These are phyloP conservation scores for Nemoura dubitans DNA, from an alignment of 2,888 invertebrate genomes.

Conservation along the genomic window DNA sequence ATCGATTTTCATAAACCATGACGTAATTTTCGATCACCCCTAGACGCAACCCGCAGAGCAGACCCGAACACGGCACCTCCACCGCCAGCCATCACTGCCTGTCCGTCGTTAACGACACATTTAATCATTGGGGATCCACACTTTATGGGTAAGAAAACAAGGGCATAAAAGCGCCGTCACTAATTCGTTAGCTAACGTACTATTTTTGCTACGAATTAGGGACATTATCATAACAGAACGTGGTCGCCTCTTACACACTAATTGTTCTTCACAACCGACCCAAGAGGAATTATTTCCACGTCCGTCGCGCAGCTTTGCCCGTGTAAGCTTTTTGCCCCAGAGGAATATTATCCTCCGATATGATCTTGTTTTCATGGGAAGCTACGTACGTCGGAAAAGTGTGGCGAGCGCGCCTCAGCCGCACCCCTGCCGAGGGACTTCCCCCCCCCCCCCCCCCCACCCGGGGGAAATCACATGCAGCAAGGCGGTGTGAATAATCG, in stretches of 20 bases:
- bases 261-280: neutral
- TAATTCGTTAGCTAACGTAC: neutral
- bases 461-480: neutral
- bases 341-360: neutral
- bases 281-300: neutral
- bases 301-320: neutral
- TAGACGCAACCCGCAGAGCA: neutral
- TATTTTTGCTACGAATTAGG: neutral
- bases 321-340: neutral
- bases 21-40: neutral
- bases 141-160: slow-evolving; percentile 7
- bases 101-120: neutral
- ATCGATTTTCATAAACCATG: neutral
- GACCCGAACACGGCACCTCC: neutral
- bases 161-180: neutral
- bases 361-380: slow-evolving; percentile 18
- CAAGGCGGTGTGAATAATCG: slow-evolving; percentile 13
- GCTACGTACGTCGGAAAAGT: neutral
- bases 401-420: neutral
- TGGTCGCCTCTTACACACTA: neutral
- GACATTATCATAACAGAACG: neutral
- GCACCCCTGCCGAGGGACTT: neutral
- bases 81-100: neutral
- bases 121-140: slow-evolving; percentile 7
- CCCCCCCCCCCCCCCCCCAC: neutral